Evolutionary conservation across 2,888 invertebrate species (phyloP).

Genomic region (Cheilosia pagana): DNA sequence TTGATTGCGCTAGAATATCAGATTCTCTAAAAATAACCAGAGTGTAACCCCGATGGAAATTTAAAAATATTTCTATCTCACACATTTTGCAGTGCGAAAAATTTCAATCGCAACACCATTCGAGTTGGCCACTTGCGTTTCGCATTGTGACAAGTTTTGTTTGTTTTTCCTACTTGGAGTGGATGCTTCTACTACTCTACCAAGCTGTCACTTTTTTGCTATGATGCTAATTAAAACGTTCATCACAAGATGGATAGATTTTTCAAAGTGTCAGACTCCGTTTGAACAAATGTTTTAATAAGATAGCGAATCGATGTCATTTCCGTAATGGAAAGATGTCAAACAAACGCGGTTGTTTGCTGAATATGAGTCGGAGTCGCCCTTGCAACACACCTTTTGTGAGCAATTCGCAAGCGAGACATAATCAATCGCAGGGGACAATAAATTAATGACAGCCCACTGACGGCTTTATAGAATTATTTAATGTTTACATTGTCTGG

Average conservation of each 20-base stretch:
- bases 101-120: neutral
- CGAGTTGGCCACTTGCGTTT: constrained; percentile 8
- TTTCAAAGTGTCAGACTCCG: constrained; percentile 2
- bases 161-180: constrained; percentile 34
- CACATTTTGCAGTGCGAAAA: constrained; percentile 46
- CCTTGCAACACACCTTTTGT: too few species aligned
- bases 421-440: neutral
- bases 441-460: neutral
- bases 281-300: neutral
- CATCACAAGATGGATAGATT: constrained; percentile 27
- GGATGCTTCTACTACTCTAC: constrained; percentile 15
- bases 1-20: constrained; percentile 51
- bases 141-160: constrained; percentile 44
- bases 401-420: neutral
- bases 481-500: constrained; percentile 50
- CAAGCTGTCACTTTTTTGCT: constrained; percentile 30
- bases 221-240: constrained; percentile 42
- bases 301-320: constrained; percentile 1
- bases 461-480: constrained; percentile 11
- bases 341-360: neutral
- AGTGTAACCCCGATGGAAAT: constrained; percentile 71
- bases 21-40: constrained; percentile 62
- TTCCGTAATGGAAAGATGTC: constrained; percentile 17
- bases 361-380: too few species aligned
- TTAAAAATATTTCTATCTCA: constrained; percentile 64